Evolutionary conservation across 35 echinoderm and acorn worm genomes (phyloP).

Genomic region (Apostichopus parvimensis): DNA sequence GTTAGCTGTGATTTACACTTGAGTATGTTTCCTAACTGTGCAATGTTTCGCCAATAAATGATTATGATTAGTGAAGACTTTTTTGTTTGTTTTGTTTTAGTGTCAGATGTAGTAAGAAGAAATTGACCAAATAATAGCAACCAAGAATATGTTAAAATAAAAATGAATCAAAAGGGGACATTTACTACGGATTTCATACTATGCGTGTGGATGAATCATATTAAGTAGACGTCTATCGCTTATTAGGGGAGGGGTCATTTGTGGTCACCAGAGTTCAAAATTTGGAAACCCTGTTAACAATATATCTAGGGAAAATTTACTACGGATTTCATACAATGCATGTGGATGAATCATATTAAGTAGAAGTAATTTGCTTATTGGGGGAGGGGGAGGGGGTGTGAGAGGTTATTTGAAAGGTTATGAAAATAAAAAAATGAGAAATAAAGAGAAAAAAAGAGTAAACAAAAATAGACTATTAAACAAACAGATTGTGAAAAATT

Average conservation of each 20-base stretch:
- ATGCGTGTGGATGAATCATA: neutral
- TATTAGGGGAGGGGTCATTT: neutral
- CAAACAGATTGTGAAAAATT: neutral
- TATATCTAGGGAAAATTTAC: neutral
- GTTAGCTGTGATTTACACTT: too few species aligned
- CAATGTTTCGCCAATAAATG: too few species aligned
- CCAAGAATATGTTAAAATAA: too few species aligned
- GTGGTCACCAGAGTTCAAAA: too few species aligned
- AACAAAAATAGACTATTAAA: too few species aligned
- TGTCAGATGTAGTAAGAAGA: too few species aligned
- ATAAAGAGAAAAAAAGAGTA: too few species aligned
- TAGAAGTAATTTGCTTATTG: neutral
- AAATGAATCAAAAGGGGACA: neutral
- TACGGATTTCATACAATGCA: neutral
- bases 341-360: neutral
- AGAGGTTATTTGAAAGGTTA: neutral
- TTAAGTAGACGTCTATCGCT: neutral
- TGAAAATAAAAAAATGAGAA: too few species aligned
- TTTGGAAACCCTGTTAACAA: neutral
- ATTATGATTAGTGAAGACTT: too few species aligned
- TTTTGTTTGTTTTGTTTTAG: too few species aligned
- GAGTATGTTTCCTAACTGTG: too few species aligned
- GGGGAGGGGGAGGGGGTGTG: neutral
- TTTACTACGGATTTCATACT: neutral
- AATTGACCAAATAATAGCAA: too few species aligned